Evolutionary conservation across 2,797 vertebrate genomes (phyloP), one percentile per base, ranked within the genome.

Genomic region (Telmatherina bonti): DNA sequence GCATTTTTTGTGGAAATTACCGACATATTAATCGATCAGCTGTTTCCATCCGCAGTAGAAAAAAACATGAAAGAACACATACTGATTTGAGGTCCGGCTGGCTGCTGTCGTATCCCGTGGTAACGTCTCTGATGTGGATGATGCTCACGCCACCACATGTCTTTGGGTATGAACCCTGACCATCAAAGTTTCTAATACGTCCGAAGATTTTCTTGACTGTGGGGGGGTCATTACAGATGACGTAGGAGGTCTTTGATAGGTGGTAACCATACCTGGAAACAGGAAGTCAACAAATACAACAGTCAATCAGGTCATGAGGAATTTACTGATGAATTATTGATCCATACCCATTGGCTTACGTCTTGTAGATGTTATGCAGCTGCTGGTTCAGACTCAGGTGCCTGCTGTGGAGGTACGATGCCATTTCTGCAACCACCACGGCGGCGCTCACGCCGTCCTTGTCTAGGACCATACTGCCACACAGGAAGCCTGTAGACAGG

Each of bases 361-460:
- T 96, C 79, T 95, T 92, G 86, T 97, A 99, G 72, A 99, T 91
- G 31, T 94, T 93, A 3, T 47, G 27, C 7, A 99, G 95, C 30
- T 99, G 97, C 31, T 95, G 93, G 10, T 78, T 91, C 72, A 99
- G 81, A 1, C 88, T 96, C 24, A 95, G 73, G 41, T 87, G 91
- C 83, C 89, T 91, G 72, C 83, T 81, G 57, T 96, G 92, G 52
- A 99, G 94, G 70, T 94, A 97, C 0, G 94, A 53, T 0, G 95
- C 95, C 97, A 99, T 96, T 80, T 99, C 98, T 24, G 98, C 97
- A 64, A 94, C 91, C 7, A 98, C 96, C 51, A 75, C 97, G 0
- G 98, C 96, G 0, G 96, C 92, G 1, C 97, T 99, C 22, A 99
- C 97, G 0, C 97, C 98, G 15, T 99, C 98, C 84, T 99, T 99